Evolutionary conservation across 2,888 invertebrate genomes (phyloP).

Genomic region (Lasioglossum vierecki): DNA sequence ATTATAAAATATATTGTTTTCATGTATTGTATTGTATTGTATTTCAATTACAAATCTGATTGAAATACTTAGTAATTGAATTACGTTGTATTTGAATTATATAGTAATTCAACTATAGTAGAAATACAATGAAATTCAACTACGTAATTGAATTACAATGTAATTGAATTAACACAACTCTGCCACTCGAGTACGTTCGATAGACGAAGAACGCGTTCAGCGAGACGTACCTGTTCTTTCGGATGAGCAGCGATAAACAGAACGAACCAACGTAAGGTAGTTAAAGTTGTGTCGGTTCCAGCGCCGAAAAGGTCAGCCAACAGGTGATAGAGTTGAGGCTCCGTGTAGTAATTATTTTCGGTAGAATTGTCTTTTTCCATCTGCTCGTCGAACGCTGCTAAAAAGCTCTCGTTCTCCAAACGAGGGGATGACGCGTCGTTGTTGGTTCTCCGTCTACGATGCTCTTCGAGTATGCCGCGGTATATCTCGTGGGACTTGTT

Average conservation of each 20-base stretch:
- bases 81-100: no score
- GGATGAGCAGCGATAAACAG: conserved; percentile 90
- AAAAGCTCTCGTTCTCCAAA: conserved; percentile 83
- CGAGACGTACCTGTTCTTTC: conserved; percentile 86
- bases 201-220: no score
- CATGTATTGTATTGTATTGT: no score
- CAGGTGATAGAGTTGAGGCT: conserved; percentile 90
- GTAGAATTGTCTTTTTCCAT: conserved; percentile 77
- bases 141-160: no score
- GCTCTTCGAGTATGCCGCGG: conserved; percentile 87
- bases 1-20: no score
- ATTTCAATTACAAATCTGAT: no score
- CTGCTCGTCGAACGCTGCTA: conserved; percentile 88
- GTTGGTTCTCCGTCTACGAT: conserved; percentile 75
- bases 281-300: conserved; percentile 92
- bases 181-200: background rate
- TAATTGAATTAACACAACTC: no score
- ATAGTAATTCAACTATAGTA: no score
- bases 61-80: no score
- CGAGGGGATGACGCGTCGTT: background rate
- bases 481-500: conserved; percentile 90
- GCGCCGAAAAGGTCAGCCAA: conserved; percentile 94
- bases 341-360: conserved; percentile 86
- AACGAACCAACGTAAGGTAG: conserved; percentile 92
- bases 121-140: no score